Conservation (phyloP, 2,797 vertebrate species). For the Schizothorax lantsangensis region DNA sequence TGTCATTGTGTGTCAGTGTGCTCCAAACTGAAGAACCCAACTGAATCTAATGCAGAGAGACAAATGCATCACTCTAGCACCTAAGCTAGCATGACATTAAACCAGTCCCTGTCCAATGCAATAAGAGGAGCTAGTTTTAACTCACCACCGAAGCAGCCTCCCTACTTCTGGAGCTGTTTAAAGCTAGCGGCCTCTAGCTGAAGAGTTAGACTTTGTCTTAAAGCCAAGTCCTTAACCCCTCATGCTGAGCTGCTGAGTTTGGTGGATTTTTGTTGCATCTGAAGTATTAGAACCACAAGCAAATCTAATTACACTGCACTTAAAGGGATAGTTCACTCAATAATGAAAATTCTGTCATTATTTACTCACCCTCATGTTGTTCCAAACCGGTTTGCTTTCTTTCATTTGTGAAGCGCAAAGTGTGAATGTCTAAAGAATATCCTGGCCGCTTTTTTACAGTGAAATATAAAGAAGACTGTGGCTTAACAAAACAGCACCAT, state of each 20-base stretch:
- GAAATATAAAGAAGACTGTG: background rate
- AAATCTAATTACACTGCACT: conserved; percentile 17
- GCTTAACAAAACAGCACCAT: no score
- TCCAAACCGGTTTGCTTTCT: background rate
- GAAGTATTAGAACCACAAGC: conserved; percentile 31
- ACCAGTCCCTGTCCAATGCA: conserved; percentile 67
- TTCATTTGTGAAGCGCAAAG: background rate
- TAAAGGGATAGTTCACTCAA: background rate
- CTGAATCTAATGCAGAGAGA: conserved; percentile 66
- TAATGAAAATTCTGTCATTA: conserved; percentile 13
- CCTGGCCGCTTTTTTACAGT: background rate
- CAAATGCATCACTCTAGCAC: conserved; percentile 66
- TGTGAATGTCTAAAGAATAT: background rate
- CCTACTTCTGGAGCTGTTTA: conserved; percentile 25
- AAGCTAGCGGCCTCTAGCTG: conserved; percentile 17
- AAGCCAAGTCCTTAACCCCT: conserved; percentile 40
- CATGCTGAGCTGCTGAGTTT: conserved; percentile 36
- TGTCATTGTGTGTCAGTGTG: conserved; percentile 60
- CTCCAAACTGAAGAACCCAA: conserved; percentile 57
- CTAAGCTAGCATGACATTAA: conserved; percentile 61
- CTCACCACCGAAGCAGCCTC: conserved; percentile 35
- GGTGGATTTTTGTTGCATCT: conserved; percentile 29
- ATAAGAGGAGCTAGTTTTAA: conserved; percentile 50
- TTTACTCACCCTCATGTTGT: conserved; percentile 15
- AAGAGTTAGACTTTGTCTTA: conserved; percentile 11